phyloP scores from a whole-genome alignment of 2,113 vertebrate genomes.

The Tragulus kanchil region DNA sequence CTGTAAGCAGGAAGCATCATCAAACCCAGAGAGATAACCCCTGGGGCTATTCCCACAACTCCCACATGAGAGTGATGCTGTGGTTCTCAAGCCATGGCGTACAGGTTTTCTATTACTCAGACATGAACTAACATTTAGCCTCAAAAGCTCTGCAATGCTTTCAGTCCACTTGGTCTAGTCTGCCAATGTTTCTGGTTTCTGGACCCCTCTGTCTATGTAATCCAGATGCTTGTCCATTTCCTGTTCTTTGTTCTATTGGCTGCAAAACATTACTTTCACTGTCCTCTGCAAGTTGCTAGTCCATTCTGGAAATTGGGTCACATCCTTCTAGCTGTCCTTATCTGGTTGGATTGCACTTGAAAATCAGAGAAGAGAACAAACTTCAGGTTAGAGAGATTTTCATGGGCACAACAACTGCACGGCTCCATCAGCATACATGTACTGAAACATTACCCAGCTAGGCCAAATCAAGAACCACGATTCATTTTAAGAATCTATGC shows the following conservation, averaged over 20 bases:
- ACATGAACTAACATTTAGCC: conserved; percentile 32
- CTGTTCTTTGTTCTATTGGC: background rate
- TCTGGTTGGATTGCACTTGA: background rate
- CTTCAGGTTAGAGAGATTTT: background rate
- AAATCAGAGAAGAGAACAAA: background rate
- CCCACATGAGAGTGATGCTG: background rate
- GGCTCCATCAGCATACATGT: background rate
- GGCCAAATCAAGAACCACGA: background rate
- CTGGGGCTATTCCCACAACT: conserved; percentile 51
- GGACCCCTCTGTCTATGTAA: background rate
- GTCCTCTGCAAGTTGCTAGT: background rate
- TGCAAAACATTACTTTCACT: background rate
- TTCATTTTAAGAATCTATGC: background rate
- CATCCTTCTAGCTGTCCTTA: background rate
- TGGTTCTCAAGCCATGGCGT: background rate
- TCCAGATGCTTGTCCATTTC: background rate
- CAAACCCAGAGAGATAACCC: background rate
- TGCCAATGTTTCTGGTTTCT: background rate
- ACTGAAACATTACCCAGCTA: background rate
- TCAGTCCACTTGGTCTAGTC: background rate
- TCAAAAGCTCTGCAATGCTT: conserved; percentile 6
- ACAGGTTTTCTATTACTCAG: conserved; percentile 30
- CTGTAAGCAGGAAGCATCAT: background rate
- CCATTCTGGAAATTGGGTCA: background rate
- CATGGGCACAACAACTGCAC: background rate